Evolutionary conservation across 2,113 vertebrate genomes (phyloP).

Genomic region (Hyperoodon ampullatus): DNA sequence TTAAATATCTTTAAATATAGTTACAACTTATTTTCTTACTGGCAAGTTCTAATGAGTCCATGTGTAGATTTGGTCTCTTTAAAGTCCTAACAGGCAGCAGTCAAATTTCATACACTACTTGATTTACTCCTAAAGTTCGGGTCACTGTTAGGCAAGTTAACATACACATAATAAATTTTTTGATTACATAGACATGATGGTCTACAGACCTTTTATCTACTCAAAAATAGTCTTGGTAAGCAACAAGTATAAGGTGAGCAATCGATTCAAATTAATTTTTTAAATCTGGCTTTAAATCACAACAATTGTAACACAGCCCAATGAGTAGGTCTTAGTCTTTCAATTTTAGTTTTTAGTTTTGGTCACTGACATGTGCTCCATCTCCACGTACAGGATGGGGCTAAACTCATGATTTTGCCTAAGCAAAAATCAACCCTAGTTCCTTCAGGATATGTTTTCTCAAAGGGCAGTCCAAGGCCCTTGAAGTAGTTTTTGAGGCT

Average conservation of each 20-base stretch:
- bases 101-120: conserved; percentile 13
- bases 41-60: neutral
- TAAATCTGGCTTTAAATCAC: conserved; percentile 2
- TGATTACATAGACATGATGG: neutral
- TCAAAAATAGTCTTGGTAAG: neutral
- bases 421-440: neutral
- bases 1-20: conserved; percentile 8
- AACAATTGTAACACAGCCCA: neutral
- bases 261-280: conserved; percentile 14
- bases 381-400: neutral
- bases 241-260: neutral
- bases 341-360: neutral
- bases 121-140: neutral
- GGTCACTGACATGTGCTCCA: neutral
- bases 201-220: neutral
- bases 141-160: conserved; percentile 2
- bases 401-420: neutral
- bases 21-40: conserved; percentile 10
- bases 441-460: conserved; percentile 13
- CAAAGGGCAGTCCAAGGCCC: neutral
- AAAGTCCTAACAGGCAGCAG: neutral
- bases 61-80: neutral
- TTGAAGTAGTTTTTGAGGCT: neutral
- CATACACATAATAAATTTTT: neutral
- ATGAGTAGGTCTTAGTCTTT: neutral